Conservation (phyloP, 2,888 invertebrate genomes). For the Leptura quadrifasciata region DNA sequence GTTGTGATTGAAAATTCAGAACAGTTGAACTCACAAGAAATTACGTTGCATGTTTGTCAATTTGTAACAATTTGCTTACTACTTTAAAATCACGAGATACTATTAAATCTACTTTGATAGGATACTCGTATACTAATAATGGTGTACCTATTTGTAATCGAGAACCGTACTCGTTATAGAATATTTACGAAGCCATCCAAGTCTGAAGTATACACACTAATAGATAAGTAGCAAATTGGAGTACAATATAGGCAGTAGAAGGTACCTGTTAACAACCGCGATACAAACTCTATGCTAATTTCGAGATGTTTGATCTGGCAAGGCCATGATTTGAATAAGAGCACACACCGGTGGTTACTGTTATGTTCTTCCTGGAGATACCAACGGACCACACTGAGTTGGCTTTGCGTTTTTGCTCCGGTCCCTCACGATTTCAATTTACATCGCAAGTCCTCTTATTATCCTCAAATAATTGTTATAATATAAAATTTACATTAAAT, state of each 20-base stretch:
- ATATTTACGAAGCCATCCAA: constrained; percentile 12
- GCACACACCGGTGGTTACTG: constrained; percentile 33
- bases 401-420: constrained; percentile 12
- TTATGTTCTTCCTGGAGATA: constrained; percentile 47
- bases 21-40: too few relatives aligned
- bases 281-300: constrained; percentile 57
- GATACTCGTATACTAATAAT: neutral
- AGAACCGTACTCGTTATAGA: neutral
- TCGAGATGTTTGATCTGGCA: constrained; percentile 42
- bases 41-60: too few relatives aligned
- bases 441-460: constrained; percentile 63
- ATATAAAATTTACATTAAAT: constrained; percentile 65
- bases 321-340: constrained; percentile 40
- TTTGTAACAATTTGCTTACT: too few relatives aligned
- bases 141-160: neutral
- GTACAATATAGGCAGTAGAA: constrained; percentile 14
- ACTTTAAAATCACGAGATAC: too few relatives aligned
- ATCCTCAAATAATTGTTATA: constrained; percentile 65
- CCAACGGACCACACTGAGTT: constrained; percentile 53
- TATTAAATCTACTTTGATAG: neutral
- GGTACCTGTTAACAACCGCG: constrained; percentile 41
- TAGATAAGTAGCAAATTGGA: constrained; percentile 30
- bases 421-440: constrained; percentile 64
- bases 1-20: too few relatives aligned
- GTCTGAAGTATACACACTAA: neutral